Evolutionary conservation across 2,888 invertebrate species (phyloP).

Genomic region (Augiades crinisus): DNA sequence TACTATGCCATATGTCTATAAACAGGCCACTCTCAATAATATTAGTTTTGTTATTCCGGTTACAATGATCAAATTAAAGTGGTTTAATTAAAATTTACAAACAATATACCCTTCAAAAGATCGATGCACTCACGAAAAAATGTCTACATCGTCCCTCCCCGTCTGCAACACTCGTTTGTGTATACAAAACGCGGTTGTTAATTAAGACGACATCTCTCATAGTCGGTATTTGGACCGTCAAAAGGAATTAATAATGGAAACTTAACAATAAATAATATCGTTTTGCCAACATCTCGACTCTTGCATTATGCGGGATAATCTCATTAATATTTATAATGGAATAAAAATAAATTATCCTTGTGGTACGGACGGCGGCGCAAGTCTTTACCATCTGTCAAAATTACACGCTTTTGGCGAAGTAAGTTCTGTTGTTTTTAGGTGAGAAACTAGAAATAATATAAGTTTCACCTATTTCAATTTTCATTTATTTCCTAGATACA

Average conservation of each 20-base stretch:
- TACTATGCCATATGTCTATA: too few relatives aligned
- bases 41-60: not conserved
- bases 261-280: slow-evolving; percentile 45
- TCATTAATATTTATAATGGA: slow-evolving; percentile 55
- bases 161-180: not conserved
- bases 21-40: not conserved
- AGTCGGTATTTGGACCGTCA: slow-evolving; percentile 15
- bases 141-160: not conserved
- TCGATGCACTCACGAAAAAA: slow-evolving; percentile 14
- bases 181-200: slow-evolving; percentile 19
- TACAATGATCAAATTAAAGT: not conserved
- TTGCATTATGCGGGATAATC: slow-evolving; percentile 53
- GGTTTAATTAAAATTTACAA: slow-evolving; percentile 14
- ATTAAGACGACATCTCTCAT: slow-evolving; percentile 24
- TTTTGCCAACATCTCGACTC: slow-evolving; percentile 45
- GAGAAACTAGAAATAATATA: not conserved
- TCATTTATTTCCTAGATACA: not conserved
- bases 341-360: slow-evolving; percentile 52
- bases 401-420: slow-evolving; percentile 20
- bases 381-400: slow-evolving; percentile 36
- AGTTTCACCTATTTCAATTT: too few relatives aligned
- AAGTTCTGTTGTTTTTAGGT: not conserved
- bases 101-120: slow-evolving; percentile 8
- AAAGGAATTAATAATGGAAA: slow-evolving; percentile 36
- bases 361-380: slow-evolving; percentile 38